Percentiles rank a stretch among this genome's conserved stretches.
Evolutionary conservation across 2,888 invertebrate genomes (phyloP).

Genomic region (Amphipyra tragopoginis): DNA sequence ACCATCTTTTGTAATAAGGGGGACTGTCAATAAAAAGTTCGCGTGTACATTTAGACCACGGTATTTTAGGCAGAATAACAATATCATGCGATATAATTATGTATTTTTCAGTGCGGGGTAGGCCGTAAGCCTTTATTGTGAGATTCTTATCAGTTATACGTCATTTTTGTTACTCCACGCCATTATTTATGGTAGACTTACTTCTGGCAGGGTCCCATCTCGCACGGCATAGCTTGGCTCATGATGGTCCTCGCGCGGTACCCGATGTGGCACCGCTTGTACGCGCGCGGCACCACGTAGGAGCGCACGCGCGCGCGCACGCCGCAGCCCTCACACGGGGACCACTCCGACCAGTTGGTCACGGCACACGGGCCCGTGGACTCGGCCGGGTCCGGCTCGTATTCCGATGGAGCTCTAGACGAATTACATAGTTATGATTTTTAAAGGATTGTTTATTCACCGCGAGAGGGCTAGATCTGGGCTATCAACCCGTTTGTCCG

Average conservation of each 20-base stretch:
- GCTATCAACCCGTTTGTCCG: no score
- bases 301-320: slow-evolving; percentile 92
- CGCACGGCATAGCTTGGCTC: slow-evolving; percentile 86
- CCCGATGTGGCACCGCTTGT: slow-evolving; percentile 91
- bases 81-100: background rate
- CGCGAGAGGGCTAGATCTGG: no score
- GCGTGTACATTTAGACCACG: no score
- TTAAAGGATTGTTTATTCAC: no score
- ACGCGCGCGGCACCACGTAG: slow-evolving; percentile 91
- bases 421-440: no score
- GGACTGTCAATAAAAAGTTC: no score
- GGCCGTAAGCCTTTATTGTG: no score
- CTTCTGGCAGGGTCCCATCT: slow-evolving; percentile 81
- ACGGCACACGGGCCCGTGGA: slow-evolving; percentile 91
- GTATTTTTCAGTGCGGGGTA: background rate
- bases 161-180: no score
- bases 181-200: slow-evolving; percentile 44
- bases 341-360: slow-evolving; percentile 94
- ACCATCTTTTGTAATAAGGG: no score
- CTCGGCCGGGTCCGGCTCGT: slow-evolving; percentile 84
- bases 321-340: slow-evolving; percentile 93
- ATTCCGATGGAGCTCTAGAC: slow-evolving; percentile 80
- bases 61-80: no score
- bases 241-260: slow-evolving; percentile 77
- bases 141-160: no score